phyloP scores from a whole-genome alignment of 1,140 invertebrate species.

The Phymorhynchus buccinoides region DNA sequence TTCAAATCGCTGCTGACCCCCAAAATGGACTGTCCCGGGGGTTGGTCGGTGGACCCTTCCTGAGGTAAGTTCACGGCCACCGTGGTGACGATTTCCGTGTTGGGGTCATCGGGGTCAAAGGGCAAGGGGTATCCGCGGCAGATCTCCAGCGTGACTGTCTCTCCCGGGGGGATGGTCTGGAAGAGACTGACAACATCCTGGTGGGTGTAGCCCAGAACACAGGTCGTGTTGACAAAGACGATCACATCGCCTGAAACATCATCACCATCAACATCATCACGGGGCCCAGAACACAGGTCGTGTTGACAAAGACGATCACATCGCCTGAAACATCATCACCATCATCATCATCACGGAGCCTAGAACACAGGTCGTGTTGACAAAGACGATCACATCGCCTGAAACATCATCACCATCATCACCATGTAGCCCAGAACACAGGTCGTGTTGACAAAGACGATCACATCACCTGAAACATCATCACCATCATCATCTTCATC shows the following conservation, averaged over 20 bases:
- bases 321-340: too few species aligned
- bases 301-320: slow-evolving; percentile 95
- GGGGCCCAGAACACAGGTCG: too few species aligned
- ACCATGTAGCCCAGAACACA: too few species aligned
- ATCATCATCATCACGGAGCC: too few species aligned
- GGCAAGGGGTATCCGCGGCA: slow-evolving; percentile 95
- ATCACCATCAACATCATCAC: neutral
- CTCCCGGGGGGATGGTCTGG: slow-evolving; percentile 91
- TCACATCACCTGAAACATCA: too few species aligned
- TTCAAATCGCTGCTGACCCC: slow-evolving; percentile 37
- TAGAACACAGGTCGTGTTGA: too few species aligned
- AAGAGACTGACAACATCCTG: slow-evolving; percentile 96
- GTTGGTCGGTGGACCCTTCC: slow-evolving; percentile 26
- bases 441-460: too few species aligned
- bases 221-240: slow-evolving; percentile 93
- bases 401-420: too few species aligned
- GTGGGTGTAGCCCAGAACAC: slow-evolving; percentile 95
- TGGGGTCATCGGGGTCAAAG: slow-evolving; percentile 97
- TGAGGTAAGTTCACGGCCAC: slow-evolving; percentile 86
- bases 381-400: too few species aligned
- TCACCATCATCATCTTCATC: too few species aligned
- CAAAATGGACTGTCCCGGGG: neutral
- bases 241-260: slow-evolving; percentile 89
- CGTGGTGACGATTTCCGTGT: slow-evolving; percentile 95
- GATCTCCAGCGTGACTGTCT: slow-evolving; percentile 91